Evolutionary conservation across 2,888 invertebrate genomes (phyloP).

Genomic region (Cheilosia grossa): DNA sequence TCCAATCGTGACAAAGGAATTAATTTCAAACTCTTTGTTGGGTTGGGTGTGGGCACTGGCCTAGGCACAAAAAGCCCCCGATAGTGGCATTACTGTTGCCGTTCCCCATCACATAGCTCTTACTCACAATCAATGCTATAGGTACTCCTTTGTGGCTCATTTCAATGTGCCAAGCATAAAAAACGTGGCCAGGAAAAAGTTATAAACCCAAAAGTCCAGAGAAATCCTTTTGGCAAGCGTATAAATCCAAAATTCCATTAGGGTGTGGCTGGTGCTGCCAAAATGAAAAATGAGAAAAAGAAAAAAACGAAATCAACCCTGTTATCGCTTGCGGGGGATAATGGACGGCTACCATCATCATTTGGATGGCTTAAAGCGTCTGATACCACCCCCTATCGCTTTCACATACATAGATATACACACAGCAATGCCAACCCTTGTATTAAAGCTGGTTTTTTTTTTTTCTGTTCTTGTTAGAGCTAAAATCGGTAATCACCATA

Average conservation of each 20-base stretch:
- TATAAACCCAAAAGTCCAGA: constrained; percentile 24
- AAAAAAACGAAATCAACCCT: constrained; percentile 31
- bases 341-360: constrained; percentile 66
- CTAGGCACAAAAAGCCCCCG: constrained; percentile 4
- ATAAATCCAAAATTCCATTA: constrained; percentile 47
- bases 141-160: constrained; percentile 60
- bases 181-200: constrained; percentile 7
- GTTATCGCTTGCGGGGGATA: constrained; percentile 65
- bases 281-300: constrained; percentile 42
- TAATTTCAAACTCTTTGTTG: constrained; percentile 37
- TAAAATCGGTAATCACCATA: constrained; percentile 66
- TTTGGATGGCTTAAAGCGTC: constrained; percentile 72
- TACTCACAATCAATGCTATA: constrained; percentile 38
- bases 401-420: constrained; percentile 24
- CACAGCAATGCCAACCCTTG: constrained; percentile 46
- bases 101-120: constrained; percentile 45
- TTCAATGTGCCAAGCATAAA: constrained; percentile 25
- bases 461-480: constrained; percentile 10
- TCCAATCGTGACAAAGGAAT: constrained; percentile 42
- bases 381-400: constrained; percentile 57
- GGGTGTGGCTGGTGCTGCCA: constrained; percentile 68
- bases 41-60: constrained; percentile 1
- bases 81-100: constrained; percentile 40
- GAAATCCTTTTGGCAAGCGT: constrained; percentile 42
- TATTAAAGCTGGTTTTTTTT: constrained; percentile 46